These are phyloP conservation scores for Teleogryllus occipitalis DNA, from an alignment of 1,140 invertebrate genomes.

Conservation along the genomic window DNA sequence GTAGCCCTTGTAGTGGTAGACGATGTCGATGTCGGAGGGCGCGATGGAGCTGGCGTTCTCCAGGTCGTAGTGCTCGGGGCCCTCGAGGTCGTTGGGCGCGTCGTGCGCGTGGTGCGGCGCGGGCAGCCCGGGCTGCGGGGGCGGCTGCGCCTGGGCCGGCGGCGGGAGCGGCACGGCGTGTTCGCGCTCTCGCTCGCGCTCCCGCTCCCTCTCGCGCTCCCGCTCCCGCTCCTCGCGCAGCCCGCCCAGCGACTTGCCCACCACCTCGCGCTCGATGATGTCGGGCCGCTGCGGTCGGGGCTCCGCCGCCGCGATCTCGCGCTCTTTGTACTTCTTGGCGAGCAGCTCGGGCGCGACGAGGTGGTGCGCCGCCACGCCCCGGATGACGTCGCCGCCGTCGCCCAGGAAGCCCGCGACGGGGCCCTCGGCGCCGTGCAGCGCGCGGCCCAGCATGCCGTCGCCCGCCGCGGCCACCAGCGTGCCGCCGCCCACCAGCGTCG, in stretches of 20 bases:
- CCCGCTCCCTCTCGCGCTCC: no score
- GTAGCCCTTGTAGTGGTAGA: conserved; percentile 93
- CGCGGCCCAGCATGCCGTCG: no score
- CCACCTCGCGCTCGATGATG: conserved; percentile 84
- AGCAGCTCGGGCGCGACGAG: conserved; percentile 69
- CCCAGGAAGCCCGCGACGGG: conserved; percentile 50
- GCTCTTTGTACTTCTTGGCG: conserved; percentile 80
- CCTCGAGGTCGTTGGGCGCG: conserved; percentile 65
- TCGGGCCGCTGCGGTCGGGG: conserved; percentile 71
- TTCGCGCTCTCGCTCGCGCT: no score
- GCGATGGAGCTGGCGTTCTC: conserved; percentile 96
- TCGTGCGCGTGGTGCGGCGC: conserved; percentile 57
- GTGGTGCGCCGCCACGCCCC: conserved; percentile 55
- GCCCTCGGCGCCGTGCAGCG: conserved; percentile 27
- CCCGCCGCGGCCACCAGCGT: conserved; percentile 16
- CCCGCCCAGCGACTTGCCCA: conserved; percentile 59
- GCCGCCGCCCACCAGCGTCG: conserved; percentile 35
- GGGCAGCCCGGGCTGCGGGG: conserved; percentile 38
- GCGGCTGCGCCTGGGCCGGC: conserved; percentile 45
- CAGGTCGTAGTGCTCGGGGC: conserved; percentile 91
- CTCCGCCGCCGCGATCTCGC: conserved; percentile 51
- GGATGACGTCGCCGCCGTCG: conserved; percentile 56
- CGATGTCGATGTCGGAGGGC: conserved; percentile 93
- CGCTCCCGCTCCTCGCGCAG: conserved; percentile 48
- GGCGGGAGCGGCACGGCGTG: conserved; percentile 56